Conservation (phyloP, 2,113 vertebrate species). For the Lepus americanus region DNA sequence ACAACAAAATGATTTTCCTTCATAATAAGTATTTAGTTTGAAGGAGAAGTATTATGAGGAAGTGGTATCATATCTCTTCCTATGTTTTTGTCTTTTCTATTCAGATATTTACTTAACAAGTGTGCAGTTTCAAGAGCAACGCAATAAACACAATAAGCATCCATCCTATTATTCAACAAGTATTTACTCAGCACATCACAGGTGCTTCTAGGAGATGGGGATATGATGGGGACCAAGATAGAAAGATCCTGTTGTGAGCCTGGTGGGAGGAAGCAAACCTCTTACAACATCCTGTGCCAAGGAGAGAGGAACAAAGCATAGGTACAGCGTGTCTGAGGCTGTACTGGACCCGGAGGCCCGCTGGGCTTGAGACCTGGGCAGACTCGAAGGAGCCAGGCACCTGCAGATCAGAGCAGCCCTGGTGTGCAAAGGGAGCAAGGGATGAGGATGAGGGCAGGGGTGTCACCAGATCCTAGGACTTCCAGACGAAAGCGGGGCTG, state of each 20-base stretch:
- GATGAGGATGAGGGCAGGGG: background rate
- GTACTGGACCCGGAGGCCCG: too few species aligned
- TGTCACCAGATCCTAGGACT: background rate
- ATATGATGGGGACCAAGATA: accelerated
- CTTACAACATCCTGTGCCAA: background rate
- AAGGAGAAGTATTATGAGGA: background rate
- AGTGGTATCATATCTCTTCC: too few species aligned
- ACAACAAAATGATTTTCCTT: too few species aligned
- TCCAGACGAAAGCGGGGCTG: background rate
- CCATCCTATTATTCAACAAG: background rate
- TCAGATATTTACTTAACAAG: background rate
- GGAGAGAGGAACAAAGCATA: too few species aligned
- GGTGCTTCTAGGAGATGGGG: background rate
- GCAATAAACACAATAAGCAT: background rate
- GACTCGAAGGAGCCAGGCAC: background rate
- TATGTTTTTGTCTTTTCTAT: background rate
- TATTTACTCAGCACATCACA: background rate
- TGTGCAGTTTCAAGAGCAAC: background rate
- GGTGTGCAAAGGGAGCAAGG: background rate
- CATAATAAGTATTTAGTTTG: background rate
- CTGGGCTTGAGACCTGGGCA: background rate
- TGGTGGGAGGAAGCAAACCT: background rate
- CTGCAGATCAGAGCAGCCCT: background rate
- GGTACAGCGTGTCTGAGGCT: too few species aligned
- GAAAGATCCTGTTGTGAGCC: background rate